phyloP scores from a whole-genome alignment of 2,797 vertebrate species.

The Malurus splendens region DNA sequence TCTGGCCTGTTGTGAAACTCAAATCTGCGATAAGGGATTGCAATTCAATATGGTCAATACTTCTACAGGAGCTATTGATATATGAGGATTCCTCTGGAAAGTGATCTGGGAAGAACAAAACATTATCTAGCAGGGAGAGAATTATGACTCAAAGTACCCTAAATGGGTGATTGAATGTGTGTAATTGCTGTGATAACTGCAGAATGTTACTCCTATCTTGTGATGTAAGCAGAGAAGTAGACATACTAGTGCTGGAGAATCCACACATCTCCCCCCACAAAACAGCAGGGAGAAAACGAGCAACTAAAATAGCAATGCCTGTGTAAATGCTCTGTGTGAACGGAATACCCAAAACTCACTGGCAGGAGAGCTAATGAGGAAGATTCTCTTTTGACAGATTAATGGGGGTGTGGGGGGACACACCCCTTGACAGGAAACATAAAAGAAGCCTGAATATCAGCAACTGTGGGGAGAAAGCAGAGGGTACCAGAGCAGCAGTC shows the following conservation, averaged over 20 bases:
- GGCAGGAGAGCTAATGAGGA: neutral
- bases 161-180: neutral
- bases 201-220: neutral
- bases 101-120: neutral
- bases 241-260: neutral
- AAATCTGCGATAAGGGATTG: neutral
- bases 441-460: neutral
- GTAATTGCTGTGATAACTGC: neutral
- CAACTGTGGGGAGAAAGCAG: neutral
- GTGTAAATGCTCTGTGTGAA: neutral
- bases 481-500: neutral
- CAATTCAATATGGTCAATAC: neutral
- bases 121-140: neutral
- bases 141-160: neutral
- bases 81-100: neutral
- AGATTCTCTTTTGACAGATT: neutral
- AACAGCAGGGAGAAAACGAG: neutral
- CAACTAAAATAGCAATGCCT: neutral
- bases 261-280: neutral
- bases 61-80: neutral
- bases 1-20: neutral
- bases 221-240: neutral
- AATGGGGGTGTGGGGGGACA: fast-evolving
- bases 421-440: neutral
- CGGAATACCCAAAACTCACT: neutral